These are phyloP conservation scores for Pavo muticus DNA, from an alignment of 2,113 vertebrate species.

Conservation along the genomic window DNA sequence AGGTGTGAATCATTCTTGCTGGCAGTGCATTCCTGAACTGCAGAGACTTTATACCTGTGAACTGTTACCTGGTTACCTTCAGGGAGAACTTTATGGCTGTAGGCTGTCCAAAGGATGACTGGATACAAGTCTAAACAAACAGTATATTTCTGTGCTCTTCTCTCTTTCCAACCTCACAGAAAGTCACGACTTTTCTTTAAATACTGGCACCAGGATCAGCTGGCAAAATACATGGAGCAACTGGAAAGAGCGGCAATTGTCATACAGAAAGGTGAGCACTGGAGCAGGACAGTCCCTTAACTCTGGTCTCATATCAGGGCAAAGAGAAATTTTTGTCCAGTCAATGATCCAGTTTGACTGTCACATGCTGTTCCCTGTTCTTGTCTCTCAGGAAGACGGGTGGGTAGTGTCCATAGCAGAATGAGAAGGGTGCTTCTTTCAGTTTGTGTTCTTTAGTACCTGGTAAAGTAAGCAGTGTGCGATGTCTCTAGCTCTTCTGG, in stretches of 20 bases:
- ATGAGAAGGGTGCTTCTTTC: not conserved
- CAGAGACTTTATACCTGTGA: not conserved
- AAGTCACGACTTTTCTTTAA: conserved; percentile 82
- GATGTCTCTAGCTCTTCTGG: not conserved
- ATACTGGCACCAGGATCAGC: conserved; percentile 82
- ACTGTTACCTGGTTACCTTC: not conserved
- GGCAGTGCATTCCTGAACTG: not conserved
- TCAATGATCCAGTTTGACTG: not conserved
- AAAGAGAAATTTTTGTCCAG: not conserved
- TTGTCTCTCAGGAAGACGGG: not conserved
- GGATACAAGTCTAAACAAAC: not conserved
- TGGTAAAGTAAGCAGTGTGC: not conserved
- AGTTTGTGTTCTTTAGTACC: not conserved
- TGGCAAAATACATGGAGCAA: conserved; percentile 64
- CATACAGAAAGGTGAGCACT: conserved; percentile 80
- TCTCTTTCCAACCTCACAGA: conserved; percentile 47
- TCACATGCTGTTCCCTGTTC: not conserved
- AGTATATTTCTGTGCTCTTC: not conserved
- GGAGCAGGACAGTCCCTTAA: not conserved
- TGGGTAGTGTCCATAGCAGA: not conserved
- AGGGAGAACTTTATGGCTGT: not conserved
- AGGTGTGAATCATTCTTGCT: conserved; percentile 34
- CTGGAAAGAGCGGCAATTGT: conserved; percentile 73
- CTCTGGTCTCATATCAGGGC: not conserved
- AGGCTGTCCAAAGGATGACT: not conserved